These are phyloP conservation scores for Neoaliturus tenellus DNA, from an alignment of 2,888 invertebrate species.

Conservation along the genomic window DNA sequence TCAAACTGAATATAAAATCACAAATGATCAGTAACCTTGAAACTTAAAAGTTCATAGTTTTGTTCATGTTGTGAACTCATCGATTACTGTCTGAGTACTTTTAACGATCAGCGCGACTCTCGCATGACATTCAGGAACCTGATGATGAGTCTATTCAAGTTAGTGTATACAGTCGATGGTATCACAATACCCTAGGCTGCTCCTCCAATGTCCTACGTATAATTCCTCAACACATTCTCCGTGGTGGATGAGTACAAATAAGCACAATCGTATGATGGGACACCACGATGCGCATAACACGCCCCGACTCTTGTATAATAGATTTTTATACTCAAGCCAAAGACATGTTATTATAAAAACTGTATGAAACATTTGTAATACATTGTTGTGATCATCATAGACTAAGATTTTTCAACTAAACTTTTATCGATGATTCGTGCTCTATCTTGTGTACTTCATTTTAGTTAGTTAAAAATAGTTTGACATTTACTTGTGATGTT, in stretches of 20 bases:
- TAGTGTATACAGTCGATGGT: no score
- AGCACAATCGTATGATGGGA: neutral
- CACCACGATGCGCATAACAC: neutral
- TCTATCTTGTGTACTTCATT: neutral
- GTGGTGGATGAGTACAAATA: neutral
- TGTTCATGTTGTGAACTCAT: no score
- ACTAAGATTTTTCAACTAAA: slow-evolving; percentile 40
- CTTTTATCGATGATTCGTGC: slow-evolving; percentile 2
- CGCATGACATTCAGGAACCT: no score
- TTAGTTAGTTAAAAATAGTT: neutral
- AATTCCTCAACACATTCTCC: no score
- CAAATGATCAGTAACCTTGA: no score
- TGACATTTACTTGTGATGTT: neutral
- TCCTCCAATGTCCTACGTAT: no score
- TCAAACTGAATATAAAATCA: no score
- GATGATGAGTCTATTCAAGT: no score
- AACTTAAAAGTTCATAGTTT: no score
- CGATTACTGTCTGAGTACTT: no score
- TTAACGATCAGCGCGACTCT: no score
- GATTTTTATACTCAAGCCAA: slow-evolving; percentile 43
- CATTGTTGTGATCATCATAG: slow-evolving; percentile 40
- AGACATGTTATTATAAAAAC: slow-evolving; percentile 11
- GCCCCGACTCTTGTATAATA: slow-evolving; percentile 13
- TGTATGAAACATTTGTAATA: slow-evolving; percentile 28
- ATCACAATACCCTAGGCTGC: no score